phyloP scores from a whole-genome alignment of 2,888 invertebrate genomes.

The Coelinius sp. region DNA sequence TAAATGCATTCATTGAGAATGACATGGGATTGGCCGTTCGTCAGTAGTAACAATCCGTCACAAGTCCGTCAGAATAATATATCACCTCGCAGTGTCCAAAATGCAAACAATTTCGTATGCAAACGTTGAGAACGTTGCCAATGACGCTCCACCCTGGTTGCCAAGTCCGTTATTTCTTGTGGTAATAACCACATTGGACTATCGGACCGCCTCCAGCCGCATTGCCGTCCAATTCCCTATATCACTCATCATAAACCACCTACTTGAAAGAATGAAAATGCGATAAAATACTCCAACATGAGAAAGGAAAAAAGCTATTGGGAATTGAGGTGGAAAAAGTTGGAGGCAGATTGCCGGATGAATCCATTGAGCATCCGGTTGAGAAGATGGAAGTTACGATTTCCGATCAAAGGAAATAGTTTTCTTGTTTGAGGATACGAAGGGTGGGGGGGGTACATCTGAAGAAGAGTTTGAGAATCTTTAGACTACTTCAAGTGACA shows the following conservation, averaged over 20 bases:
- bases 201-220: constrained; percentile 1
- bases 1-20: too few species aligned
- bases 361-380: constrained; percentile 27
- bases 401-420: constrained; percentile 35
- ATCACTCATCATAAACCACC: constrained; percentile 15
- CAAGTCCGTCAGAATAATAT: not conserved
- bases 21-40: not conserved
- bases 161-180: constrained; percentile 15
- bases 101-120: constrained; percentile 29
- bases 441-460: too few species aligned
- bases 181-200: constrained; percentile 9
- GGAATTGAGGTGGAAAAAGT: not conserved
- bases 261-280: not conserved
- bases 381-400: constrained; percentile 22
- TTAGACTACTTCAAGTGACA: constrained; percentile 6
- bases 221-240: constrained; percentile 29
- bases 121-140: constrained; percentile 35
- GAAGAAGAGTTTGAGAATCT: not conserved
- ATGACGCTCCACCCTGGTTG: constrained; percentile 27
- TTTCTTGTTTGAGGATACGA: not conserved
- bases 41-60: not conserved
- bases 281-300: constrained; percentile 1
- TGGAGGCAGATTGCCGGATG: constrained; percentile 28
- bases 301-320: not conserved
- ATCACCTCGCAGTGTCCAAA: not conserved